Percentiles rank a stretch among this genome's conserved stretches.
Evolutionary conservation across 2,113 vertebrate species (phyloP).

Genomic region (Lophotis ruficrista): DNA sequence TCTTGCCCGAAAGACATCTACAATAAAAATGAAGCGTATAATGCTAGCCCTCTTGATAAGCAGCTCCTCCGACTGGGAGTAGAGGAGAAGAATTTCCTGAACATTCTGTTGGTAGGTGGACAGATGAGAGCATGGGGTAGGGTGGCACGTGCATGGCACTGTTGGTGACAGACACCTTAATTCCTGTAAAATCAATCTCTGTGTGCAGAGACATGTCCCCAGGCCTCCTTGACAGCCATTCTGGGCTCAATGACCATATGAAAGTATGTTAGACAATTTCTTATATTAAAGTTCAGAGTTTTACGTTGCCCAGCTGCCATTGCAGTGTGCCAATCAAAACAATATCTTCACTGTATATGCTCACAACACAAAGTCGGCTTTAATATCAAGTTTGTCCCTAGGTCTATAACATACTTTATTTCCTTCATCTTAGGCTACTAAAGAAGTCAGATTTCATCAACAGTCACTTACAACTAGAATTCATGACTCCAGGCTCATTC

Average conservation of each 20-base stretch:
- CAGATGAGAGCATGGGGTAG: not conserved
- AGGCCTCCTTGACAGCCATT: not conserved
- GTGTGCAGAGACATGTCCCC: not conserved
- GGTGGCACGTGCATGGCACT: accelerated
- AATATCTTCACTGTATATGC: not conserved
- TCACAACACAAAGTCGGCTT: not conserved
- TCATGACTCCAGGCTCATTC: not conserved
- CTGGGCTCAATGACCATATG: not conserved
- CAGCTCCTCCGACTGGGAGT: not conserved
- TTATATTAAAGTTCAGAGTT: not conserved
- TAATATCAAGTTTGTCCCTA: not conserved
- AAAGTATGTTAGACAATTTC: not conserved
- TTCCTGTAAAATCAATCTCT: not conserved
- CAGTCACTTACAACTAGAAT: not conserved
- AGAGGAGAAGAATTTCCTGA: not conserved
- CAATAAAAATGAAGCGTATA: not conserved
- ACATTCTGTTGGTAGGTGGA: not conserved
- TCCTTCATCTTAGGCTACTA: not conserved
- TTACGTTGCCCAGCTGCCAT: accelerated
- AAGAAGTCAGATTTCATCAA: not conserved
- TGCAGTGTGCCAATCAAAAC: not conserved
- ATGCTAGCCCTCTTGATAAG: not conserved
- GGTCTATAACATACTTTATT: not conserved
- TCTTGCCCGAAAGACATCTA: not conserved
- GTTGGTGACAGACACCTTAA: not conserved